Percentiles rank a stretch among this genome's conserved stretches.
Evolutionary conservation across 2,888 invertebrate genomes (phyloP).

Genomic region (Ophion costatus): DNA sequence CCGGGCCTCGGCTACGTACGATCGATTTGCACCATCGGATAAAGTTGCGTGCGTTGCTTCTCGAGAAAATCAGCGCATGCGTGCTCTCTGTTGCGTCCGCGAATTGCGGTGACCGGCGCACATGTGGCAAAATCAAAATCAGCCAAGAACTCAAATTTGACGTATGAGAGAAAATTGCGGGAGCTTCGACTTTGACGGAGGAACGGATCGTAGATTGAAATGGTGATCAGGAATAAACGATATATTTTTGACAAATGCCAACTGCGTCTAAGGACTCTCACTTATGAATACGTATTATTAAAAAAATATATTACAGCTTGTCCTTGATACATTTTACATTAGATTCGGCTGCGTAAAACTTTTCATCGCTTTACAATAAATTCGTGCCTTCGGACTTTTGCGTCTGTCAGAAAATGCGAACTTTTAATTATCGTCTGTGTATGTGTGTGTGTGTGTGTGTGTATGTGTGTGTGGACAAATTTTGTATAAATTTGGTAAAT

Average conservation of each 20-base stretch:
- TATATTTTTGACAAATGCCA: neutral
- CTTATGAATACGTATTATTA: neutral
- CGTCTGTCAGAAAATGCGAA: conserved; percentile 8
- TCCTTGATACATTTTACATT: conserved; percentile 17
- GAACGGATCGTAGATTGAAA: neutral
- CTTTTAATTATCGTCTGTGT: neutral
- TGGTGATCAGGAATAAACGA: no score
- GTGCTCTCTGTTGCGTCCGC: conserved; percentile 29
- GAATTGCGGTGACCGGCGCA: conserved; percentile 12
- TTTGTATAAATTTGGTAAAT: neutral
- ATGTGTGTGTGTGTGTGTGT: no score
- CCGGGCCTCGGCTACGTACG: conserved; percentile 57
- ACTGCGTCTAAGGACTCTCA: neutral
- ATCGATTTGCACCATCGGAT: conserved; percentile 73
- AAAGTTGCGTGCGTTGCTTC: conserved; percentile 72
- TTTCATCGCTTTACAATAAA: conserved; percentile 23
- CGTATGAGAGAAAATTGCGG: neutral
- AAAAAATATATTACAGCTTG: neutral
- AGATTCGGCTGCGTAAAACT: conserved; percentile 9
- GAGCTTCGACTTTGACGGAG: neutral
- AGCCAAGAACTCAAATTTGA: neutral
- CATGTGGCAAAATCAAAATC: conserved; percentile 1
- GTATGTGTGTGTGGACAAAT: neutral
- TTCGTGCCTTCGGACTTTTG: conserved; percentile 63
- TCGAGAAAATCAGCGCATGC: conserved; percentile 67